These are phyloP conservation scores for Pongo pygmaeus DNA, from an alignment of 2,113 vertebrate genomes.

Conservation along the genomic window DNA sequence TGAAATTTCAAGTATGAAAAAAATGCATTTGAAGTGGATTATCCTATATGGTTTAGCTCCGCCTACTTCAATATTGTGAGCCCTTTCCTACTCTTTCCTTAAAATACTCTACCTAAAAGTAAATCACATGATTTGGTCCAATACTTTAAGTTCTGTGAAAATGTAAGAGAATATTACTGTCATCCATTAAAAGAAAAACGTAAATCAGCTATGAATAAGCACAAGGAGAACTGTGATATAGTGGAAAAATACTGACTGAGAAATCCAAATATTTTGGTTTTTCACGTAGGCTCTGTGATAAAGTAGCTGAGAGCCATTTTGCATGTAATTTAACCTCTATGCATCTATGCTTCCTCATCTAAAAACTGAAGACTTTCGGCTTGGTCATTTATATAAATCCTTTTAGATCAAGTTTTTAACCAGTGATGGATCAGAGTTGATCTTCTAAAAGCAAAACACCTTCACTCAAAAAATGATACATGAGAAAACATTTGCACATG, in stretches of 20 bases:
- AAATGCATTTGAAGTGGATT: not conserved
- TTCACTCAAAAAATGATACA: not conserved
- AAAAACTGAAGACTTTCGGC: not conserved
- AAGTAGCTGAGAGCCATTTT: not conserved
- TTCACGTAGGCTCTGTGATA: not conserved
- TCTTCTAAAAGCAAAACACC: not conserved
- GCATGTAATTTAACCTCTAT: not conserved
- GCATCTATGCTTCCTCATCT: not conserved
- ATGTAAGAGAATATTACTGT: not conserved
- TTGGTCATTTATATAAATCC: not conserved
- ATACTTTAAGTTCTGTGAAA: not conserved
- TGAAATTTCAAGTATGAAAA: constrained; percentile 3
- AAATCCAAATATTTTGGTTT: not conserved
- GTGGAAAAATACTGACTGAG: not conserved
- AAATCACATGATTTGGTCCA: not conserved
- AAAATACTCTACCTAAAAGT: not conserved
- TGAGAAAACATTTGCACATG: not conserved
- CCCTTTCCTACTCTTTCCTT: not conserved
- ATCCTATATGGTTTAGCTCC: not conserved
- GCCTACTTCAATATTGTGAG: not conserved
- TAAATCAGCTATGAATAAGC: not conserved
- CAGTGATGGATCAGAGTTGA: not conserved
- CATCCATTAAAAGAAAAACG: not conserved
- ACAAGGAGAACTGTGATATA: fast-evolving
- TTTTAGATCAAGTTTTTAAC: not conserved